Base-by-base conservation (phyloP, 2,888 invertebrate genomes). In the Rhagium mordax region DNA sequence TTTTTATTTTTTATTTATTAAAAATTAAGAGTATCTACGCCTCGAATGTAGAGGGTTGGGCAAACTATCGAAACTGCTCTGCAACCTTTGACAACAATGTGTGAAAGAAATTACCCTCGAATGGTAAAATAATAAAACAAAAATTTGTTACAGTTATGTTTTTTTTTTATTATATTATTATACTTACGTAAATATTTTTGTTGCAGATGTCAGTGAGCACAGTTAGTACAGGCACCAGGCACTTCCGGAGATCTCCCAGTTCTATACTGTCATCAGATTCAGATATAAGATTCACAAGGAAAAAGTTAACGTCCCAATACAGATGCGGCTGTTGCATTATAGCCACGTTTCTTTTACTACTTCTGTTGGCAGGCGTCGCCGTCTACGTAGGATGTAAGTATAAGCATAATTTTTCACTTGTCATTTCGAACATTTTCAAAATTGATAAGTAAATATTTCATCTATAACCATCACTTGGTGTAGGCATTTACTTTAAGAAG, bases 241-340 rank as follows among this genome's bases (percentile, higher is more conserved):
- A 88, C 72, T 89, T 89, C 81, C 88, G 90, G 79, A 86, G 90
- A 79, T 90, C 91, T 0, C 93, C 95, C 48, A 95, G 95, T 87
- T 95, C 95, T 41, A 95, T 95, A 72, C 88, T 95, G 82, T 95
- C 96, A 0, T 94, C 95, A 79, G 95, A 95, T 90, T 96, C 96
- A 82, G 96, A 96, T 88, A 96, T 96, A 86, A 91, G 96, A 79
- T 96, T 96, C 88, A 96, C 96, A 15, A 91, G 95, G 67, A 92
- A 94, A 83, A 96, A 96, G 88, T 90, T 96, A 80, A 94, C 95
- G 78, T 93, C 95, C 69, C 94, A 95, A 79, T 95, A 95, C 87
- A 93, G 94, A 84, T 95, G 96, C 82, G 96, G 96, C 83, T 96
- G 96, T 88, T 96, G 94, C 82, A 94, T 96, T 71, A 91, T 96